A percentile compares a stretch with the other conserved stretches of the same genome.
Evolutionary conservation across 2,888 invertebrate genomes (phyloP).

Genomic region (Stenurella melanura): DNA sequence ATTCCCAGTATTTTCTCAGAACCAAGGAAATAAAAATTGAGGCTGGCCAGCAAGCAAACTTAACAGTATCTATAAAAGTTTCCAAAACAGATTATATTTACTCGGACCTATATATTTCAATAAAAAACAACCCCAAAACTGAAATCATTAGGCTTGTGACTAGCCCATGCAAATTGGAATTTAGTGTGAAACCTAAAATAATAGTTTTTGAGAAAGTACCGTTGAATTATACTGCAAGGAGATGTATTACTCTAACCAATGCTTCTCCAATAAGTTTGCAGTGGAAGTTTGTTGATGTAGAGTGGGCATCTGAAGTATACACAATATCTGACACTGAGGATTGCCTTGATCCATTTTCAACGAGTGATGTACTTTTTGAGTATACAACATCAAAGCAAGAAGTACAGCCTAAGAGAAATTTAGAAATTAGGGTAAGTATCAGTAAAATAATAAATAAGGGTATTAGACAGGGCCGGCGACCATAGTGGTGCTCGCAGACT

Average conservation of each 20-base stretch:
- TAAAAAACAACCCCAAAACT: conserved; percentile 78
- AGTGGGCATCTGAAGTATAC: conserved; percentile 72
- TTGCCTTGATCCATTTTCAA: conserved; percentile 72
- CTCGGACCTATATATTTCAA: conserved; percentile 67
- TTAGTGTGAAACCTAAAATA: conserved; percentile 71
- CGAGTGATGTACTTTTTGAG: conserved; percentile 74
- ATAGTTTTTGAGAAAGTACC: conserved; percentile 73
- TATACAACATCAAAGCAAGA: conserved; percentile 73
- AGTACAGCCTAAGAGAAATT: conserved; percentile 70
- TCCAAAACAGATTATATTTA: conserved; percentile 64
- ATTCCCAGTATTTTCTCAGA: conserved; percentile 73
- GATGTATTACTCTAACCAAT: conserved; percentile 75
- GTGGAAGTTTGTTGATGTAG: conserved; percentile 75
- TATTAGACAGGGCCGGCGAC: no score
- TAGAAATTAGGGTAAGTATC: conserved; percentile 73
- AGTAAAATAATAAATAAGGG: no score
- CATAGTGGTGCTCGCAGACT: no score
- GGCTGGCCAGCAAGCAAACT: conserved; percentile 61
- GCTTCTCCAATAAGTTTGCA: conserved; percentile 76
- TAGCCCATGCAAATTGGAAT: conserved; percentile 75
- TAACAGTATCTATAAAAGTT: conserved; percentile 68
- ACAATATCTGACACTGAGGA: conserved; percentile 73
- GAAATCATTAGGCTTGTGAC: conserved; percentile 75
- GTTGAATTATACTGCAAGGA: conserved; percentile 44
- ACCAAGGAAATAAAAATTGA: conserved; percentile 64